Percentiles rank a stretch among this genome's conserved stretches.
These are phyloP conservation scores for Drosophila ustulata DNA, from an alignment of 2,888 invertebrate genomes.

Conservation along the genomic window DNA sequence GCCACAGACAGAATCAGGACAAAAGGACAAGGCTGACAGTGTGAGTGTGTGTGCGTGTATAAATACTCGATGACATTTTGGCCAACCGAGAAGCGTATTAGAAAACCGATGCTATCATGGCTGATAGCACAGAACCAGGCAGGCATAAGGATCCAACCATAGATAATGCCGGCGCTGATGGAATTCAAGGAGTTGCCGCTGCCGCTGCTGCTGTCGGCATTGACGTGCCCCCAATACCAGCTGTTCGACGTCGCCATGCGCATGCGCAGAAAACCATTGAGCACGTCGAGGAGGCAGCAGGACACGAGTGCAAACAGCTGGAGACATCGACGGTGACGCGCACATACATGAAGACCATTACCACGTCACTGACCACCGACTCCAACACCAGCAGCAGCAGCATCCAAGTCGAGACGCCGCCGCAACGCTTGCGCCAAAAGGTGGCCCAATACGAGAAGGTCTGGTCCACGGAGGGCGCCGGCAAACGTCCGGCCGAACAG, in stretches of 20 bases:
- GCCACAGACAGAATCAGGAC: slow-evolving; percentile 34
- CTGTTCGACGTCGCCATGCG: slow-evolving; percentile 78
- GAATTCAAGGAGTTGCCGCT: slow-evolving; percentile 2
- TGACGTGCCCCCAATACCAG: slow-evolving; percentile 72
- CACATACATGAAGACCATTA: slow-evolving; percentile 77
- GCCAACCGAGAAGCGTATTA: slow-evolving; percentile 44
- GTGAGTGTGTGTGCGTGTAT: slow-evolving; percentile 20
- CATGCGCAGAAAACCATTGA: slow-evolving; percentile 68
- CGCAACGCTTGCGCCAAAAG: slow-evolving; percentile 88
- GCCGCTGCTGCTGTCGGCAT: slow-evolving; percentile 29
- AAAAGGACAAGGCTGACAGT: slow-evolving; percentile 42
- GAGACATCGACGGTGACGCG: slow-evolving; percentile 77
- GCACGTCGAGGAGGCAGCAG: slow-evolving; percentile 52
- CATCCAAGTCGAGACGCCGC: slow-evolving; percentile 22
- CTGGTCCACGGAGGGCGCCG: slow-evolving; percentile 87
- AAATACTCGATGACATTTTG: slow-evolving; percentile 66
- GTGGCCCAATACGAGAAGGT: slow-evolving; percentile 93
- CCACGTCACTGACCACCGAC: slow-evolving; percentile 70
- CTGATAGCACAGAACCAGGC: slow-evolving; percentile 78
- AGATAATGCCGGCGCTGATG: slow-evolving; percentile 58
- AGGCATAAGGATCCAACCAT: slow-evolving; percentile 78
- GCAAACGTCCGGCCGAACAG: slow-evolving; percentile 78
- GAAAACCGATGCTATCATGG: slow-evolving; percentile 82
- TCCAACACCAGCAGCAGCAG: slow-evolving; percentile 45
- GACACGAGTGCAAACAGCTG: slow-evolving; percentile 59